Evolutionary conservation across 2,113 vertebrate species (phyloP).

Genomic region (Semnornis frantzii): DNA sequence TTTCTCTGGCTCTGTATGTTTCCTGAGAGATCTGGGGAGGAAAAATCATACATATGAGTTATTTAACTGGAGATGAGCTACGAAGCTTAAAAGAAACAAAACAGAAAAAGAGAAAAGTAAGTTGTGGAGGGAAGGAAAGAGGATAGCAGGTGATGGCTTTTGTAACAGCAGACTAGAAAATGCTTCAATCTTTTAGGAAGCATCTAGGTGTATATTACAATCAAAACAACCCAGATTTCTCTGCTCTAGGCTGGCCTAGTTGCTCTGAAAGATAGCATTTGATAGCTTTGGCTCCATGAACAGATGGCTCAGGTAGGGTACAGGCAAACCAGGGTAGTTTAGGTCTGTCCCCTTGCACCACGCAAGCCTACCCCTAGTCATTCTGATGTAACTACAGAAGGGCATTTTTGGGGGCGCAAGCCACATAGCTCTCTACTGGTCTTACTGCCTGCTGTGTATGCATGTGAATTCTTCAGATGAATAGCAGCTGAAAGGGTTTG

Average conservation of each 20-base stretch:
- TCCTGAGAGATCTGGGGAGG: neutral
- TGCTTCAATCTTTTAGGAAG: neutral
- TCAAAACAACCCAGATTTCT: neutral
- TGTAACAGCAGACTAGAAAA: neutral
- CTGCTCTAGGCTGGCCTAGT: neutral
- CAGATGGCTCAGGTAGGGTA: neutral
- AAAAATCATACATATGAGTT: neutral
- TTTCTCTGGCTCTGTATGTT: neutral
- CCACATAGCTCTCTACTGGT: neutral
- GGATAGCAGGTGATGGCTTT: neutral
- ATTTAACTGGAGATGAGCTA: neutral
- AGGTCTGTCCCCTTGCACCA: neutral
- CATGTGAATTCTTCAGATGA: neutral
- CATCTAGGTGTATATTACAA: neutral
- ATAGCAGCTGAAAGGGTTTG: neutral
- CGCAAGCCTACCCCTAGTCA: neutral
- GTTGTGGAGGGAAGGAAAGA: neutral
- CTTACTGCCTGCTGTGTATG: neutral
- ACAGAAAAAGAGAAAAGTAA: neutral
- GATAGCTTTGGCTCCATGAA: neutral
- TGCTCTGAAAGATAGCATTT: neutral
- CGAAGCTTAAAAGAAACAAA: neutral
- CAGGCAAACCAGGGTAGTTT: accelerated
- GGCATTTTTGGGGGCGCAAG: neutral
- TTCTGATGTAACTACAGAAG: neutral